These are phyloP conservation scores for Abscondita cerata DNA, from an alignment of 2,888 invertebrate species.

Conservation along the genomic window DNA sequence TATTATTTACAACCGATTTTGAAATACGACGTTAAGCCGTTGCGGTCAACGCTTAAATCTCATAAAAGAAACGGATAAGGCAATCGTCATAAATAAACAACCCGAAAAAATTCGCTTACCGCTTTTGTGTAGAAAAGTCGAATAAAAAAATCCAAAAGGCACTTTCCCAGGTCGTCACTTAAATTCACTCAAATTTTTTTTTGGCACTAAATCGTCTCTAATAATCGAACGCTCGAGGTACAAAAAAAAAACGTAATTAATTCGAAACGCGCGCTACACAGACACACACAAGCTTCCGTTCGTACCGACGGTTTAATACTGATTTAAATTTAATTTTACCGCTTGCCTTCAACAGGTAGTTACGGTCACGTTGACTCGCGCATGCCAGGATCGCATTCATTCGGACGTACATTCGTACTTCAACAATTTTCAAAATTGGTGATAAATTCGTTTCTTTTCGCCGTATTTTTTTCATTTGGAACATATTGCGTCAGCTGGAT, in stretches of 20 bases:
- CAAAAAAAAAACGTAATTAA: background rate
- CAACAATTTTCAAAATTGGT: too few species aligned
- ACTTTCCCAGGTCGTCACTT: conserved; percentile 1
- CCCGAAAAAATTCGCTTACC: too few species aligned
- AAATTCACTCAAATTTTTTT: background rate
- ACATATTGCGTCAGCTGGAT: too few species aligned
- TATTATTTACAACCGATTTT: conserved; percentile 2
- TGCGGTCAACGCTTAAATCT: conserved; percentile 6
- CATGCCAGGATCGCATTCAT: too few species aligned
- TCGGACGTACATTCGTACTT: too few species aligned
- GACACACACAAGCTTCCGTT: background rate
- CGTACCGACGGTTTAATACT: conserved; percentile 7
- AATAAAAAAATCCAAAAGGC: too few species aligned
- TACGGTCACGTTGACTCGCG: background rate
- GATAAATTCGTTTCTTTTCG: too few species aligned
- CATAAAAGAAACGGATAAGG: too few species aligned
- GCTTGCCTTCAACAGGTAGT: conserved; percentile 11
- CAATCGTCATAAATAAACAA: too few species aligned
- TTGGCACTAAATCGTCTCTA: background rate
- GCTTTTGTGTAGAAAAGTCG: too few species aligned
- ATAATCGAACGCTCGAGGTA: conserved; percentile 1
- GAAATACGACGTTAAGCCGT: conserved; percentile 6
- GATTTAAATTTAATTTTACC: conserved; percentile 13
- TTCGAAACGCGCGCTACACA: background rate
- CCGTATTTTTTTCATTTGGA: too few species aligned